Conservation (phyloP, 2,888 invertebrate species). For the Acrobasis consociella region DNA sequence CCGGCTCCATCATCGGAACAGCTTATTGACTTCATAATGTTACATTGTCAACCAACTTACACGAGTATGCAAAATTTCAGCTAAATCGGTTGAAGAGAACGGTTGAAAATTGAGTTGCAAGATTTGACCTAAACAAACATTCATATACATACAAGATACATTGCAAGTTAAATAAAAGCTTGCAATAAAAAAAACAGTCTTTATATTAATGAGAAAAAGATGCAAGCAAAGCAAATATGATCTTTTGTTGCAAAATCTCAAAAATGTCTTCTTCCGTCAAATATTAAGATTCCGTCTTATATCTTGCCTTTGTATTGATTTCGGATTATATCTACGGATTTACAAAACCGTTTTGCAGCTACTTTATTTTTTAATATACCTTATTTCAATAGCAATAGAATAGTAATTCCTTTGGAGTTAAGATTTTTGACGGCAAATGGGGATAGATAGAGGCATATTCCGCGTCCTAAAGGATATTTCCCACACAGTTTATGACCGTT, state of each 20-base stretch:
- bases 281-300: constrained; percentile 22
- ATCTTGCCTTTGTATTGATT: constrained; percentile 25
- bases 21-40: too few relatives aligned
- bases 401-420: background rate
- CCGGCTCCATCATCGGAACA: too few relatives aligned
- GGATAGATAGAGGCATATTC: constrained; percentile 18
- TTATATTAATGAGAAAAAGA: background rate
- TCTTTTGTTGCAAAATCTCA: constrained; percentile 5
- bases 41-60: too few relatives aligned
- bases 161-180: too few relatives aligned
- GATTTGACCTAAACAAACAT: too few relatives aligned
- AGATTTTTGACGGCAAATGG: background rate
- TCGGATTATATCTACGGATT: constrained; percentile 22
- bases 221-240: background rate
- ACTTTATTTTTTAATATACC: background rate
- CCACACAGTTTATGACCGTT: constrained; percentile 27
- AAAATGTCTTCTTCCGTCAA: background rate
- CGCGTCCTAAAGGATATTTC: constrained; percentile 26
- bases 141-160: too few relatives aligned
- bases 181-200: too few relatives aligned
- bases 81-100: too few relatives aligned
- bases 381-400: background rate
- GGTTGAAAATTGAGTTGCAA: too few relatives aligned
- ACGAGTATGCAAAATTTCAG: too few relatives aligned
- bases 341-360: background rate